phyloP scores from a whole-genome alignment of 2,113 vertebrate genomes.

The Brevimyrus niger region DNA sequence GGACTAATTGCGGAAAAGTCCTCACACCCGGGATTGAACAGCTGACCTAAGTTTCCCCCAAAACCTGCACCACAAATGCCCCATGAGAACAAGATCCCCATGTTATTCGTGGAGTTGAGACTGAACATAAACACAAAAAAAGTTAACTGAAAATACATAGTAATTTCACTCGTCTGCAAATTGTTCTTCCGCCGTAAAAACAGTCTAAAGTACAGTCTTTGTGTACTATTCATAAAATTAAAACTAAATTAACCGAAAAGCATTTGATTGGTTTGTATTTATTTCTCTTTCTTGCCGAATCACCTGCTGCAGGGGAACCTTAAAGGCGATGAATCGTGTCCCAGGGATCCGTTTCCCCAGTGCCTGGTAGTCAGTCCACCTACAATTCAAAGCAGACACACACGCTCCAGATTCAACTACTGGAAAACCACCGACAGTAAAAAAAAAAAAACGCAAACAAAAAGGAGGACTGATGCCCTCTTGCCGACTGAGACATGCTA shows the following conservation, averaged over 20 bases:
- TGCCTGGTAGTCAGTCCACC: slow-evolving; percentile 73
- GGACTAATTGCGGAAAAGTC: neutral
- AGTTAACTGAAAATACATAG: neutral
- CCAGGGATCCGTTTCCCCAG: slow-evolving; percentile 71
- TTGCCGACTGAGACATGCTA: neutral
- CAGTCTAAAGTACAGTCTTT: neutral
- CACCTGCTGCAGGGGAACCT: slow-evolving; percentile 79
- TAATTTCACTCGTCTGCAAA: neutral
- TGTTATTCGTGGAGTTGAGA: neutral
- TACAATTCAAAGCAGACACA: slow-evolving; percentile 30
- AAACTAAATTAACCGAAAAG: neutral
- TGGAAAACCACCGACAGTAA: neutral
- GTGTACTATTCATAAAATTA: neutral
- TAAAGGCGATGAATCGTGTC: slow-evolving; percentile 84
- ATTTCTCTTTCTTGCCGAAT: slow-evolving; percentile 12
- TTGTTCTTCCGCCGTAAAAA: neutral
- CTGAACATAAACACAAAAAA: neutral
- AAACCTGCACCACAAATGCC: neutral
- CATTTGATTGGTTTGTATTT: neutral
- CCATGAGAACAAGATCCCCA: neutral
- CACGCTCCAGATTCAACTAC: neutral
- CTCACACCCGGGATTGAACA: neutral
- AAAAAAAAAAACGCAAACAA: neutral
- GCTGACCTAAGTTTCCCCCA: neutral
- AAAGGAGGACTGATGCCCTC: neutral